Evolutionary conservation across 2,797 vertebrate genomes (phyloP).

Genomic region (Potorous gilbertii): DNA sequence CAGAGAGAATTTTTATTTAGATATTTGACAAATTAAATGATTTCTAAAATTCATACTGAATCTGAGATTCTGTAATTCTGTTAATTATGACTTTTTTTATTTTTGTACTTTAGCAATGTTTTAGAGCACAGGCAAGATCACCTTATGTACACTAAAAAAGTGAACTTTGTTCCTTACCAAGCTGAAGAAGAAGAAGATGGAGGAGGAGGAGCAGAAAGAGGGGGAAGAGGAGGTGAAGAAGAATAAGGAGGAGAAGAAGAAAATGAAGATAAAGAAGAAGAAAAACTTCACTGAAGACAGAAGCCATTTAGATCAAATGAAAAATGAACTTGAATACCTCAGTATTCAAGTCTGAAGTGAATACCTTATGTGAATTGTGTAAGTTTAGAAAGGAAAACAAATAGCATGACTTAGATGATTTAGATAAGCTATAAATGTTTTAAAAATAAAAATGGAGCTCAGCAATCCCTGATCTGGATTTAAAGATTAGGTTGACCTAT

Average conservation of each 20-base stretch:
- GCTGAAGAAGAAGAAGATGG: background rate
- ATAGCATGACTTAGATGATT: background rate
- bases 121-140: background rate
- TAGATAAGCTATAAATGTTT: background rate
- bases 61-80: background rate
- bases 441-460: conserved; percentile 20
- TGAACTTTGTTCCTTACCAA: background rate
- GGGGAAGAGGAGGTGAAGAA: too few species aligned
- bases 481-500: background rate
- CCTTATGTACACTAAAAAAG: background rate
- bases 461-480: background rate
- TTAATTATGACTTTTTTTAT: background rate
- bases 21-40: background rate
- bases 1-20: background rate
- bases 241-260: background rate
- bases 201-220: too few species aligned
- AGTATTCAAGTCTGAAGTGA: background rate
- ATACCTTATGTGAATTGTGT: background rate
- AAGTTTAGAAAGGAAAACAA: background rate
- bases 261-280: too few species aligned
- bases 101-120: background rate
- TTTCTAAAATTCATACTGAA: background rate
- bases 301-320: background rate
- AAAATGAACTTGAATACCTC: conserved; percentile 5
- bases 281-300: background rate